A percentile compares a stretch with the other conserved stretches of the same genome.
These are phyloP conservation scores for Baryphthengus martii DNA, from an alignment of 2,113 vertebrate species.

Conservation along the genomic window DNA sequence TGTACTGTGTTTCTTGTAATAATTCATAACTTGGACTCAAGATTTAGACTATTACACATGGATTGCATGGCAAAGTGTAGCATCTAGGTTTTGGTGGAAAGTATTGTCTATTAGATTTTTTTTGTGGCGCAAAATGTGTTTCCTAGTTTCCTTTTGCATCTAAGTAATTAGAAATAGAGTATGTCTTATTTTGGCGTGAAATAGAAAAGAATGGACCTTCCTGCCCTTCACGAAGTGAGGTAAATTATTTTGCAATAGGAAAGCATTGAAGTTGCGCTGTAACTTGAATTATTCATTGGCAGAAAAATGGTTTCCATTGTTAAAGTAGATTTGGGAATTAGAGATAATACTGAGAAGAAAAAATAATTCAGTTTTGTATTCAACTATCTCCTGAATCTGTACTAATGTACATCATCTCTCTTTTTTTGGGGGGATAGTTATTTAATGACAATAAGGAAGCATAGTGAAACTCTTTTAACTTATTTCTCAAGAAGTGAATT, in stretches of 20 bases:
- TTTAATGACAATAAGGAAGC: neutral
- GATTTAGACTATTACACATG: neutral
- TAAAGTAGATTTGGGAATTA: slow-evolving; percentile 2
- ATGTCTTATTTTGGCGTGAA: neutral
- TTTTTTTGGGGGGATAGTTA: neutral
- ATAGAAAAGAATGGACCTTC: neutral
- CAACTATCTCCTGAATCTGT: neutral
- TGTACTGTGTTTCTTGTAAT: neutral
- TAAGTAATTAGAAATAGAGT: neutral
- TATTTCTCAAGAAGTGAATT: no score
- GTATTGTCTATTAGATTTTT: neutral
- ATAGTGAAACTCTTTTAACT: neutral
- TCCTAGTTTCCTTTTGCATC: neutral
- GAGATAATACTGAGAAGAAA: neutral
- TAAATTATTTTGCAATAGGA: neutral
- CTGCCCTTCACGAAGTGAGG: neutral
- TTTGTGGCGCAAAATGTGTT: neutral
- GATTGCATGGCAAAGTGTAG: neutral
- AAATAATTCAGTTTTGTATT: neutral
- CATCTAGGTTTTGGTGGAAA: neutral
- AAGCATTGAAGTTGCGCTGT: neutral
- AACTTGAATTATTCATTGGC: neutral
- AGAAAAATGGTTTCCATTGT: slow-evolving; percentile 19
- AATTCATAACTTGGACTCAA: neutral
- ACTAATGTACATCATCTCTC: neutral